phyloP scores from a whole-genome alignment of 2,888 invertebrate species.

The Synanthedon formicaeformis region DNA sequence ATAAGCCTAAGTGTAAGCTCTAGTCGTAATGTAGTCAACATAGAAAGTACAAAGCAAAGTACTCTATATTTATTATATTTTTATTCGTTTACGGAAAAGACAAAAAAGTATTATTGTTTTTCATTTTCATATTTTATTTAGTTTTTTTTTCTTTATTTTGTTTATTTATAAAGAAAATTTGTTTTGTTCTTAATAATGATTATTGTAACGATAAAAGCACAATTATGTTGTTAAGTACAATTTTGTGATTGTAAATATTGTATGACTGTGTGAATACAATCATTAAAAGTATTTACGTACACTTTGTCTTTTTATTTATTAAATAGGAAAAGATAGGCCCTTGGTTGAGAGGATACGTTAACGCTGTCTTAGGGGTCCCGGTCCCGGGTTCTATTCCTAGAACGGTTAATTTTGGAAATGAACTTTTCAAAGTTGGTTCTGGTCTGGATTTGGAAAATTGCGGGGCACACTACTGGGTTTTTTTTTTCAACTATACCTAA shows the following conservation, averaged over 20 bases:
- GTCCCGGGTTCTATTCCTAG: too few relatives aligned
- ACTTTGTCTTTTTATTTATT: neutral
- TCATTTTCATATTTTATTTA: constrained; percentile 27
- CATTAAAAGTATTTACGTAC: constrained; percentile 59
- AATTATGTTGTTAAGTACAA: constrained; percentile 62
- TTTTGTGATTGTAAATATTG: constrained; percentile 62
- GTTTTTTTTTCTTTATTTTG: constrained; percentile 15
- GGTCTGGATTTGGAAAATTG: too few relatives aligned
- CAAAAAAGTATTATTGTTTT: neutral
- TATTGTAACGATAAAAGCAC: constrained; percentile 45
- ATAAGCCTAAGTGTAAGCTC: constrained; percentile 5
- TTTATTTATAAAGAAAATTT: constrained; percentile 17
- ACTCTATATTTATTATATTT: constrained; percentile 1
- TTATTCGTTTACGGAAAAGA: constrained; percentile 1
- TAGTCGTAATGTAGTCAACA: constrained; percentile 5
- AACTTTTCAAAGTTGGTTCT: too few relatives aligned
- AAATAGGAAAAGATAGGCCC: too few relatives aligned
- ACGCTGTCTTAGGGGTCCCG: too few relatives aligned
- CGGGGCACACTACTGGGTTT: too few relatives aligned
- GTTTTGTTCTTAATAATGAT: constrained; percentile 15
- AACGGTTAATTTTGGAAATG: too few relatives aligned
- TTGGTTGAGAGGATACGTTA: too few relatives aligned
- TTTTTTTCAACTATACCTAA: too few relatives aligned
- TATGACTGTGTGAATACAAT: constrained; percentile 64
- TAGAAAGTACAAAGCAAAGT: constrained; percentile 9